Evolutionary conservation across 1,140 invertebrate genomes (phyloP).

Genomic region (Steinernema khuongi): DNA sequence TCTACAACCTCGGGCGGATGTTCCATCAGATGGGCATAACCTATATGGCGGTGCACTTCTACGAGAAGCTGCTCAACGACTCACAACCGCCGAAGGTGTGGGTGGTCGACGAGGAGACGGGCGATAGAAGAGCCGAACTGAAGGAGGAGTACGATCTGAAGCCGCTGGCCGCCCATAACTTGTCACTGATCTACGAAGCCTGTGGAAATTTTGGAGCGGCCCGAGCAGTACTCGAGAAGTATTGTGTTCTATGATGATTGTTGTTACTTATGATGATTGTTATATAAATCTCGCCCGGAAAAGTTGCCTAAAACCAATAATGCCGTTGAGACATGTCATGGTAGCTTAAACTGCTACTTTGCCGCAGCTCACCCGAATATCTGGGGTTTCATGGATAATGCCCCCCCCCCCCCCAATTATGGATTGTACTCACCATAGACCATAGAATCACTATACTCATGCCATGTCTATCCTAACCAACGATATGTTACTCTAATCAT

Average conservation of each 20-base stretch:
- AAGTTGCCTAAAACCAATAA: no score
- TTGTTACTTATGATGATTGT: no score
- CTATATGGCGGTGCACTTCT: constrained; percentile 48
- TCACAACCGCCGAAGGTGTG: constrained; percentile 31
- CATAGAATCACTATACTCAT: no score
- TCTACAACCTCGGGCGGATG: constrained; percentile 53
- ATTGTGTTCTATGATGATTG: constrained; percentile 60
- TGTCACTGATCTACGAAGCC: constrained; percentile 60
- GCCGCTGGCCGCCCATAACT: constrained; percentile 60
- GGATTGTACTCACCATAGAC: no score
- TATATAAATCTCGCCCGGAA: no score
- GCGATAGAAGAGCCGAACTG: constrained; percentile 28
- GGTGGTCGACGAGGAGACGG: constrained; percentile 34
- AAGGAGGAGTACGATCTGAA: constrained; percentile 43
- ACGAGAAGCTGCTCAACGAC: constrained; percentile 47
- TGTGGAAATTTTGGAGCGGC: constrained; percentile 59
- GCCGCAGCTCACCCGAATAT: no score
- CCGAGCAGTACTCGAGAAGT: constrained; percentile 57
- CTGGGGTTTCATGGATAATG: no score
- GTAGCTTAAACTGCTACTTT: no score
- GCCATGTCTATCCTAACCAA: no score
- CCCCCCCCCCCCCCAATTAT: no score
- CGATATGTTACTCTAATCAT: no score
- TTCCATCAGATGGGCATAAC: constrained; percentile 55
- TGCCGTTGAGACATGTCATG: no score